Conservation (phyloP, 2,113 vertebrate genomes). For the Lates calcarifer region DNA sequence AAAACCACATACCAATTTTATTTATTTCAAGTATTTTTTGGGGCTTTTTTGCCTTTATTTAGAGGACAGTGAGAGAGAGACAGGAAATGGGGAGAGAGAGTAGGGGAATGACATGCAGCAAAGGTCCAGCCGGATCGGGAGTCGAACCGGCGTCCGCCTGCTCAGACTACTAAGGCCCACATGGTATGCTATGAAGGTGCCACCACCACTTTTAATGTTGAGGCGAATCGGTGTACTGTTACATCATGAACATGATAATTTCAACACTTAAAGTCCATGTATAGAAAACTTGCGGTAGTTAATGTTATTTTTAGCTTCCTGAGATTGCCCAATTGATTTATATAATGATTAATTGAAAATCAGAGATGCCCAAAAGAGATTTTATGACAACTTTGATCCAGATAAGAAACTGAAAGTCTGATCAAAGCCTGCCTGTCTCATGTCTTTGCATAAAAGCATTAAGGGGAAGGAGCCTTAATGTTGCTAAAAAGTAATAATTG, state of each 20-base stretch:
- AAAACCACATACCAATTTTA: no score
- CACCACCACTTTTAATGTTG: no score
- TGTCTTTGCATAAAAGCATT: constrained; percentile 38
- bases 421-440: constrained; percentile 47
- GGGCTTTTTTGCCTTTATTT: no score
- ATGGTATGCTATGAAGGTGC: no score
- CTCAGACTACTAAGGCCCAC: no score
- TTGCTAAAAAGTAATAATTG: constrained; percentile 44
- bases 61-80: no score
- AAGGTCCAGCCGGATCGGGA: no score
- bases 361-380: constrained; percentile 39
- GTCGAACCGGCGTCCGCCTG: no score
- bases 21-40: no score
- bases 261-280: background rate
- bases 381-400: constrained; percentile 43
- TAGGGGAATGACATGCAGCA: no score
- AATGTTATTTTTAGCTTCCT: constrained; percentile 19
- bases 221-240: no score
- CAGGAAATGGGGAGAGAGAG: no score
- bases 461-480: constrained; percentile 17
- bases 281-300: background rate
- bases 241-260: constrained; percentile 9
- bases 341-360: constrained; percentile 35
- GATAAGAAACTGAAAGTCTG: constrained; percentile 58
- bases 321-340: constrained; percentile 35